Percentiles rank a stretch among this genome's conserved stretches.
Evolutionary conservation across 2,888 invertebrate species (phyloP).

Genomic region (Diaphora mendica): DNA sequence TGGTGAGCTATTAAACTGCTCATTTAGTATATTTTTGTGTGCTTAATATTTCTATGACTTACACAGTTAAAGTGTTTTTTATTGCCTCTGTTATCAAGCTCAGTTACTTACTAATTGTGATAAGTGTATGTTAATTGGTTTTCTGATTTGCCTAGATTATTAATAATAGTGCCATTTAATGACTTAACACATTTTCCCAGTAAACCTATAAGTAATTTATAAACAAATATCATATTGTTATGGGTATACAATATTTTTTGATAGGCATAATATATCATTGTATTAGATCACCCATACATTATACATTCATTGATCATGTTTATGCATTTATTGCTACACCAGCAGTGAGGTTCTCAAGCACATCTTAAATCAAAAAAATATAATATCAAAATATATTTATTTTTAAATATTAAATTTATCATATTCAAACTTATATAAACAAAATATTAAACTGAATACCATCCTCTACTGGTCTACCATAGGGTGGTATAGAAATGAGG

Average conservation of each 20-base stretch:
- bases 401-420: constrained; percentile 3
- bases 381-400: too few species aligned
- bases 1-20: constrained; percentile 40
- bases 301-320: background rate
- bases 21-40: constrained; percentile 21
- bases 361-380: background rate
- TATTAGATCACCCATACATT: constrained; percentile 3
- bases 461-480: background rate
- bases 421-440: background rate
- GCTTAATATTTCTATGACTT: constrained; percentile 13
- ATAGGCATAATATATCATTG: background rate
- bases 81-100: constrained; percentile 33
- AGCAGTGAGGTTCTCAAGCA: background rate
- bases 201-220: background rate
- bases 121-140: constrained; percentile 32
- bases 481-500: too few species aligned
- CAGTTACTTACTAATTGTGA: constrained; percentile 29
- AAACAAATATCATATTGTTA: background rate
- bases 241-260: constrained; percentile 1
- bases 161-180: constrained; percentile 2
- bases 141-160: constrained; percentile 7
- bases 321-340: background rate
- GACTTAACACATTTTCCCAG: constrained; percentile 2
- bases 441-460: background rate
- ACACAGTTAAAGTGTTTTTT: constrained; percentile 9